Base-by-base conservation (phyloP, 2,797 vertebrate species). In the Sebastes itinus region DNA sequence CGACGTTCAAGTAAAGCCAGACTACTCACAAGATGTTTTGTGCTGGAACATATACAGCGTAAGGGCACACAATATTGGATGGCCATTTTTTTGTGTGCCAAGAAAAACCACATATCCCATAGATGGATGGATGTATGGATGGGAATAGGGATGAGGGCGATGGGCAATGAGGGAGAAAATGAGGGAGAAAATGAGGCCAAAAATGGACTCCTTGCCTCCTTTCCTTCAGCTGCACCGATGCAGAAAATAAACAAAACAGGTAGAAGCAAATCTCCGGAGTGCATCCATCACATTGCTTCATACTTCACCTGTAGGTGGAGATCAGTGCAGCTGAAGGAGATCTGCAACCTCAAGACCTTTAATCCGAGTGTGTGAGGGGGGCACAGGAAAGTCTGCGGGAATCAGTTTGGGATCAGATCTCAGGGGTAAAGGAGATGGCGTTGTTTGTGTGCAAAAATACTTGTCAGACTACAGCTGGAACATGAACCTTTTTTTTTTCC, bases 401-500 rank as follows among this genome's bases (percentile, higher is more conserved):
- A 64, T 76, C 82, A 52, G 81, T 85, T 70, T 85, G 77, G 85
- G 80, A 65, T 89, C 78, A 75, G 84, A 85, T 81, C 83, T 75
- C 35, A 73, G 80, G 85, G 80, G 79, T 80, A 75, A 84, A 85
- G 80, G 86, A 84, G 87, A 90, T 89, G 88, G 80, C 80, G 30
- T 84, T 79, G 77, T 89, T 92, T 90, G 92, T 93, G 94, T 96
- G 95, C 94, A 96, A 96, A 95, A 96, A 95, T 95, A 95, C 90
- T 94, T 78, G 85, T 93, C 90, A 85, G 88, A 90, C 88, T 91
- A 94, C 92, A 79, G 89, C 92, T 93, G 92, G 86, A 92, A 94
- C 91, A 93, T 87, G 81, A 87, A 92, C 88, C 89, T 80, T 68
- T 78, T 85, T 25, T 18, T 68, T 22, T 82, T 72, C 70, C 71